A percentile compares a stretch with the other conserved stretches of the same genome.
Conservation (phyloP, 2,113 vertebrate genomes). For the Numida meleagris region DNA sequence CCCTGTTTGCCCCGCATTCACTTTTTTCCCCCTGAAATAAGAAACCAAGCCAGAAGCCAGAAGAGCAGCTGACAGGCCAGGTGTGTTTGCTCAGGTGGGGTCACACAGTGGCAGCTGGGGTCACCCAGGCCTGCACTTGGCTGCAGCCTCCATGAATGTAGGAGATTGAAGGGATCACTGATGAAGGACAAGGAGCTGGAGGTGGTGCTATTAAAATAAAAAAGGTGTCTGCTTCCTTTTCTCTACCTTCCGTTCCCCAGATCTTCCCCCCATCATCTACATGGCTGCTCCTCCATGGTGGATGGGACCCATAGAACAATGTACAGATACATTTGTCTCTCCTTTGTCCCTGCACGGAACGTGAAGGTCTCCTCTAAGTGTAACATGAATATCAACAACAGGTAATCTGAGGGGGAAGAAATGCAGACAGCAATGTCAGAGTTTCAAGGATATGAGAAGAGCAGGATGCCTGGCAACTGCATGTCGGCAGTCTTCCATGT, state of each 20-base stretch:
- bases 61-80: not conserved
- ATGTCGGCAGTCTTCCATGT: not conserved
- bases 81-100: not conserved
- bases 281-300: not conserved
- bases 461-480: not conserved
- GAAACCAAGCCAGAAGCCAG: not conserved
- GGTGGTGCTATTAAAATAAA: not conserved
- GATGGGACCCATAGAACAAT: not conserved
- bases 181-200: not conserved
- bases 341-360: not conserved
- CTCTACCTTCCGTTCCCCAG: not conserved
- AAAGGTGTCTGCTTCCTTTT: not conserved
- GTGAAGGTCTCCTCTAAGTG: not conserved
- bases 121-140: not conserved
- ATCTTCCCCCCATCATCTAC: not conserved
- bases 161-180: not conserved
- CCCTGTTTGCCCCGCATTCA: not conserved
- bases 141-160: not conserved
- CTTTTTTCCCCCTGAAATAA: accelerated
- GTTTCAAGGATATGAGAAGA: not conserved
- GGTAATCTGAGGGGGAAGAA: not conserved
- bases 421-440: not conserved
- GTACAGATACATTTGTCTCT: not conserved
- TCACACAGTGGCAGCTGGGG: not conserved
- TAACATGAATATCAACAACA: not conserved